Evolutionary conservation across 1,140 invertebrate genomes (phyloP).

Genomic region (Dinoponera quadriceps): DNA sequence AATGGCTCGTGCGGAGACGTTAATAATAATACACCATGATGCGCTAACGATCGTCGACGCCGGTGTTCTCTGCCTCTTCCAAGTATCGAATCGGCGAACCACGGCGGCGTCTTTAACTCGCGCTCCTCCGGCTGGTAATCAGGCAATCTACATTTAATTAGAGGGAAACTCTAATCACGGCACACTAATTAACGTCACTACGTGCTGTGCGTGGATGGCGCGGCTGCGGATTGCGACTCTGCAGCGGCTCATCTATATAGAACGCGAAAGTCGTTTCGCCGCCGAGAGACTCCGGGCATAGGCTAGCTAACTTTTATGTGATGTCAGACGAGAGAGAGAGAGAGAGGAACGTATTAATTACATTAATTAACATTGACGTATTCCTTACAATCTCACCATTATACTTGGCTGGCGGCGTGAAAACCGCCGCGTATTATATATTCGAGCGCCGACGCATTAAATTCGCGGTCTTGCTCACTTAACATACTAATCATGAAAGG

Average conservation of each 20-base stretch:
- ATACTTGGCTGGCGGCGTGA: conserved; percentile 1
- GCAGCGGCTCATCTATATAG: background rate
- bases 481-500: conserved; percentile 32
- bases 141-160: conserved; percentile 48
- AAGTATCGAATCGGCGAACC: conserved; percentile 4
- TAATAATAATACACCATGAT: background rate
- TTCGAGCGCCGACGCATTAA: conserved; percentile 15
- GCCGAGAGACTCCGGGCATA: conserved; percentile 3
- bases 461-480: conserved; percentile 7
- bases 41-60: background rate
- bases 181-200: conserved; percentile 33
- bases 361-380: conserved; percentile 37
- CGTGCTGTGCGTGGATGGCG: background rate
- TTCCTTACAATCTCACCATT: conserved; percentile 16
- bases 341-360: conserved; percentile 32
- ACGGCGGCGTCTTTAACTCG: background rate
- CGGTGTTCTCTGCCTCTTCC: conserved; percentile 8
- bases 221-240: background rate
- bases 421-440: conserved; percentile 21
- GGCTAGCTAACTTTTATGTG: conserved; percentile 16
- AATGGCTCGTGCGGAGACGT: background rate
- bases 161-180: conserved; percentile 21
- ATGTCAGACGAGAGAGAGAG: conserved; percentile 15
- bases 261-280: background rate
- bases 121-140: conserved; percentile 15